Evolutionary conservation across 1,140 invertebrate genomes (phyloP), one percentile per base, ranked within the genome.

Genomic region (Drosophila nasuta): DNA sequence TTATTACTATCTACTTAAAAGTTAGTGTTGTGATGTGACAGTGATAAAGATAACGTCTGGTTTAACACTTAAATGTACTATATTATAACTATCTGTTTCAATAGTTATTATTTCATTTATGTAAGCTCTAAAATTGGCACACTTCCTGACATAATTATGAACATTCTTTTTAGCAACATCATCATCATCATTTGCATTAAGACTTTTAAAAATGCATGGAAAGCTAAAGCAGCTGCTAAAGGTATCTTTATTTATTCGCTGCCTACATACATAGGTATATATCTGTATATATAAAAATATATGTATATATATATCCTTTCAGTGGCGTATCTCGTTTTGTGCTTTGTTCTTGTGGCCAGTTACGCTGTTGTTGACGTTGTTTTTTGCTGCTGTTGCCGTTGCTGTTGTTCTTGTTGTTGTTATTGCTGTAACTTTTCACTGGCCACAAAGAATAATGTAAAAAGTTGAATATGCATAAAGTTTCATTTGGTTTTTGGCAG

Each of bases 391-490:
- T 48, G 45, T 20, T 75, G 35, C 51, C 60, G 33, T 70, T 75
- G 46, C 58, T 70, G 62, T 65, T 71, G 30, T 17, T 10, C n/a
- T 20, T 64, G 49, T 7, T 56, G 49, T 17, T 62, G 56, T 62
- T 60, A 48, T 60, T 30, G 70, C 57, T 67, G 65, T 67, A 78
- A 86, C 79, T 86, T 87, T 87, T 45, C 68, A 52, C 65, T 64
- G 81, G 75, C 77, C 82, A 82, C 82, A 87, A 86, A 82, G 85
- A 86, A 86, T 86, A 86, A 86, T 86, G 82, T 86, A 86, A 86
- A 86, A 86, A 86, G 82, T 86, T 87, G 81, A 82, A 86, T 86
- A 86, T 86, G 82, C 82, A 86, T 86, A 87, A 86, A 86, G 82
- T 86, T 86, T 86, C 82, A 87, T 86, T 86, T 80, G 79, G 75